Conservation (phyloP, 2,888 invertebrate genomes). For the Trisateles emortualis region DNA sequence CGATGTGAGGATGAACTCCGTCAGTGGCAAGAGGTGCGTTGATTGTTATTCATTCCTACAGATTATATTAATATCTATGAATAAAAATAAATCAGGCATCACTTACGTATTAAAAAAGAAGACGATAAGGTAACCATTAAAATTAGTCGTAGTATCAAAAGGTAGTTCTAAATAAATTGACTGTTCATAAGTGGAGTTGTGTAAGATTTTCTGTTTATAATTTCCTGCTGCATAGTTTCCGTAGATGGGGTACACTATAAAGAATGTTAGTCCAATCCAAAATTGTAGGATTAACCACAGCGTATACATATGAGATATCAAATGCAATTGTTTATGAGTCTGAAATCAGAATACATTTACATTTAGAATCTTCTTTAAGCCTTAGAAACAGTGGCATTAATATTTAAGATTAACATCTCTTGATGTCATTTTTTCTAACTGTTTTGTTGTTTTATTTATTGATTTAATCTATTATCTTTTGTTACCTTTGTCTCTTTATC, state of each 20-base stretch:
- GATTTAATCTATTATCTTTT: no score
- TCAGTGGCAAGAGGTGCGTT: no score
- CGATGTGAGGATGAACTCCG: no score
- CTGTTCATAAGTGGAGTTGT: slow-evolving; percentile 29
- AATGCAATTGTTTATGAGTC: slow-evolving; percentile 5
- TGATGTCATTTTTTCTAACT: no score
- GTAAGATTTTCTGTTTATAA: slow-evolving; percentile 5
- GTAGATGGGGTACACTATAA: neutral
- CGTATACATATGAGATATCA: slow-evolving; percentile 1
- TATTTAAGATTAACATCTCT: no score
- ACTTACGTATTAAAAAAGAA: slow-evolving; percentile 26
- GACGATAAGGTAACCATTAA: slow-evolving; percentile 18
- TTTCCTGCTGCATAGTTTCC: slow-evolving; percentile 13
- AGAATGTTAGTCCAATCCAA: neutral
- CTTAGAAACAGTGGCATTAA: no score
- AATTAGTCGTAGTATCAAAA: slow-evolving; percentile 14
- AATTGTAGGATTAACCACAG: neutral
- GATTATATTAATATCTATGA: no score
- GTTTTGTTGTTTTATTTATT: no score
- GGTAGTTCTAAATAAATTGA: slow-evolving; percentile 24
- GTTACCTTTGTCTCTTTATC: no score
- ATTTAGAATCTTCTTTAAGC: no score
- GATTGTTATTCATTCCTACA: no score
- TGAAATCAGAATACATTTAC: neutral
- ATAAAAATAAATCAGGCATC: neutral